Conservation (phyloP, 2,113 vertebrate genomes). For the Saguinus midas region DNA sequence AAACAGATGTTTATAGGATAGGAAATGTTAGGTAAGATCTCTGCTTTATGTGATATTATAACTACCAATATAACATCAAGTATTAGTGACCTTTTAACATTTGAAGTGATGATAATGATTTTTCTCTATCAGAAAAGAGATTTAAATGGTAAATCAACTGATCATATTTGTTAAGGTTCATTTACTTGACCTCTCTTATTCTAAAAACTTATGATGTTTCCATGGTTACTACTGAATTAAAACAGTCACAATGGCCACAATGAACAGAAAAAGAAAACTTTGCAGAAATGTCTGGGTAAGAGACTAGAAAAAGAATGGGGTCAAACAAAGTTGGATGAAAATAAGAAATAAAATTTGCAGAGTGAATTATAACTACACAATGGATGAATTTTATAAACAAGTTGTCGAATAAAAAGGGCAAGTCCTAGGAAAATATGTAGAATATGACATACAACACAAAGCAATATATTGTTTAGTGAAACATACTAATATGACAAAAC, state of each 20-base stretch:
- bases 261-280: constrained; percentile 43
- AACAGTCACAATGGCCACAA: constrained; percentile 28
- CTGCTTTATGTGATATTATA: neutral
- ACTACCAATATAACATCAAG: constrained; percentile 14
- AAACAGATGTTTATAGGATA: constrained; percentile 1
- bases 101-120: constrained; percentile 3
- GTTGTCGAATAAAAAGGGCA: neutral
- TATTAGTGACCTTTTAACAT: neutral
- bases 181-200: constrained; percentile 77
- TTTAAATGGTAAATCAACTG: constrained; percentile 66
- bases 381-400: neutral
- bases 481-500: neutral
- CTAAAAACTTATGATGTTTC: constrained; percentile 48
- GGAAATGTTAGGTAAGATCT: neutral
- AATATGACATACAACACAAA: neutral
- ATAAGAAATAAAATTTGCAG: neutral
- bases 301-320: neutral
- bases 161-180: constrained; percentile 75
- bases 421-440: neutral
- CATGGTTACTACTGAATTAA: constrained; percentile 61
- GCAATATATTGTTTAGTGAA: neutral
- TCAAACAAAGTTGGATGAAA: constrained; percentile 41
- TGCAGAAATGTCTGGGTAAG: constrained; percentile 53
- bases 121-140: constrained; percentile 49
- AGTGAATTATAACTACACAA: neutral